These are phyloP conservation scores for Danio albolineatus DNA, from an alignment of 2,797 vertebrate species.

Conservation along the genomic window DNA sequence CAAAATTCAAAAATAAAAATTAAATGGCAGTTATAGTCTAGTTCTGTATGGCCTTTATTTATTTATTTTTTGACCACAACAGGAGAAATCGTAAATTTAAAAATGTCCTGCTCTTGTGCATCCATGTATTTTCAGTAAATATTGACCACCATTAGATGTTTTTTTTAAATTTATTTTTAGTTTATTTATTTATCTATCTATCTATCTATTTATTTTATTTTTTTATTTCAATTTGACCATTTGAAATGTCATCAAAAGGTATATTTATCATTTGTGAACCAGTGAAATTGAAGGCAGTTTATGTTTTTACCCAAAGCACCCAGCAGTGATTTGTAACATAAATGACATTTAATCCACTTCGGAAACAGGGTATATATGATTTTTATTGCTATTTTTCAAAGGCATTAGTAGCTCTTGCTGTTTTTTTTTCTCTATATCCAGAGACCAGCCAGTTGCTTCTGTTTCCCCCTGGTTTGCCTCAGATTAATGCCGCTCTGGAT, in stretches of 20 bases:
- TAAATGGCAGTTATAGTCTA: too few species aligned
- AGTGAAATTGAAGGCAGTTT: neutral
- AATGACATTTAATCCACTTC: neutral
- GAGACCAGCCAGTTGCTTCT: slow-evolving; percentile 24
- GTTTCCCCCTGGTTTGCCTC: slow-evolving; percentile 32
- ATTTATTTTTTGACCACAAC: too few species aligned
- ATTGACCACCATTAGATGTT: too few species aligned
- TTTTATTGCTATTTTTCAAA: slow-evolving; percentile 32
- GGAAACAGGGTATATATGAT: neutral
- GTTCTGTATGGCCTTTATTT: too few species aligned
- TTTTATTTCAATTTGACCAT: too few species aligned
- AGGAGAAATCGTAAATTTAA: too few species aligned
- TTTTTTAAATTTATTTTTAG: too few species aligned
- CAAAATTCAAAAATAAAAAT: neutral
- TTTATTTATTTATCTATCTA: too few species aligned
- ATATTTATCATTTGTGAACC: neutral
- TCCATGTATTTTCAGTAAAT: too few species aligned
- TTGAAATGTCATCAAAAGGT: too few species aligned
- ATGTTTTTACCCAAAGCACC: neutral
- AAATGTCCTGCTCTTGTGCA: too few species aligned
- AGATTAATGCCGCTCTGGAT: slow-evolving; percentile 25
- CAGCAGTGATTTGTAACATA: neutral
- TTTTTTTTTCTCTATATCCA: slow-evolving; percentile 11
- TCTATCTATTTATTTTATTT: too few species aligned
- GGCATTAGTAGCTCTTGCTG: slow-evolving; percentile 28